phyloP scores from a whole-genome alignment of 1,140 invertebrate genomes.

The Anadara kagoshimensis region DNA sequence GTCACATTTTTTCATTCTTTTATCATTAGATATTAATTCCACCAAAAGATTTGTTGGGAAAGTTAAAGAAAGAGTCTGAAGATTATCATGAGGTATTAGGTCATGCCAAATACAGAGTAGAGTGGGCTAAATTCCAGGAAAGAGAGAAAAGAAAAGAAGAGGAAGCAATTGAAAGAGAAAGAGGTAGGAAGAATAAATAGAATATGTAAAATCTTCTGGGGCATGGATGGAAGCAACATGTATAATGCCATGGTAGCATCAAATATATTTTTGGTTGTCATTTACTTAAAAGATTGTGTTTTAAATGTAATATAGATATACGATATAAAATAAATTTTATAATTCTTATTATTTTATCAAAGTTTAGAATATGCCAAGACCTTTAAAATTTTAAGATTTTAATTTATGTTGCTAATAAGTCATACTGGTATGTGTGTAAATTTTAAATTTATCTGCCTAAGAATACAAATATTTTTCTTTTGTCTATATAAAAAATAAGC shows the following conservation, averaged over 20 bases:
- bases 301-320: neutral
- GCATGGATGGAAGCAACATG: neutral
- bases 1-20: no score
- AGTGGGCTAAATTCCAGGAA: conserved; percentile 97
- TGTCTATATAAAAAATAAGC: no score
- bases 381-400: no score
- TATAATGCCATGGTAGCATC: neutral
- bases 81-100: conserved; percentile 84
- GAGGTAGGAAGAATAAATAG: conserved; percentile 75
- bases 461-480: no score
- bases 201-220: neutral
- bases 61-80: conserved; percentile 86
- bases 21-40: conserved; percentile 92
- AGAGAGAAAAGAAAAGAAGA: conserved; percentile 93
- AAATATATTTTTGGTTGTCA: neutral
- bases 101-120: conserved; percentile 94
- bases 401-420: no score
- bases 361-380: no score
- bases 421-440: no score
- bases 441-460: no score
- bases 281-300: neutral
- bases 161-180: conserved; percentile 94
- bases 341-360: no score
- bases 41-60: conserved; percentile 90
- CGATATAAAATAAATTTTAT: neutral